These are phyloP conservation scores for Spilarctia lutea DNA, from an alignment of 2,888 invertebrate species.

Conservation along the genomic window DNA sequence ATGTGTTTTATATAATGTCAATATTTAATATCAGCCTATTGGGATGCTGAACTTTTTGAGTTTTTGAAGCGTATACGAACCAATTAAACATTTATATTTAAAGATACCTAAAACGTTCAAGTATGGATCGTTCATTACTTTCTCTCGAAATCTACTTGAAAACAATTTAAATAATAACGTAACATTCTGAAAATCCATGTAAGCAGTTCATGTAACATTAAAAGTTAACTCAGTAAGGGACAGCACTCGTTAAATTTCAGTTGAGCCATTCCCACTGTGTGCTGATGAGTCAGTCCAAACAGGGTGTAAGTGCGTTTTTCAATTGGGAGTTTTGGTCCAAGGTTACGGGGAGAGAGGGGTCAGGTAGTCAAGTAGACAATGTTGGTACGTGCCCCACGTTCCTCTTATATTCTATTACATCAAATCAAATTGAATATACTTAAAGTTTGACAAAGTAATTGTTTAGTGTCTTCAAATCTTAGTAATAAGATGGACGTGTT, in stretches of 20 bases:
- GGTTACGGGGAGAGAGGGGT: conserved; percentile 7
- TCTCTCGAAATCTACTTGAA: neutral
- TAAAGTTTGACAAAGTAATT: neutral
- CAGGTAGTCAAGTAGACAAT: conserved; percentile 11
- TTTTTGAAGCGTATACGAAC: too few species aligned
- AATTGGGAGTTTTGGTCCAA: conserved; percentile 39
- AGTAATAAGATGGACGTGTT: too few species aligned
- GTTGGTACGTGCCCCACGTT: neutral
- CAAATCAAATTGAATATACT: neutral
- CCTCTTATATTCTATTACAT: neutral
- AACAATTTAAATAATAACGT: neutral
- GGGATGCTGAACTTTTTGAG: too few species aligned
- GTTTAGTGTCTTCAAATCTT: too few species aligned
- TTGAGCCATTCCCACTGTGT: conserved; percentile 49
- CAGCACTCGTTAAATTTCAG: conserved; percentile 42
- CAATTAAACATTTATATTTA: too few species aligned
- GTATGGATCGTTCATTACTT: neutral
- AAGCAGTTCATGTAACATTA: conserved; percentile 13
- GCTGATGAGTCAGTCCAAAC: conserved; percentile 53
- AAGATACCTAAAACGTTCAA: too few species aligned
- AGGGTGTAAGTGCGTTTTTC: conserved; percentile 36
- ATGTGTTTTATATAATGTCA: too few species aligned
- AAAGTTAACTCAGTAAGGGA: conserved; percentile 27
- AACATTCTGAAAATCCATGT: conserved; percentile 1
- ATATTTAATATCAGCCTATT: too few species aligned